These are phyloP conservation scores for Crenuchus spilurus DNA, from an alignment of 2,797 vertebrate species.

Conservation along the genomic window DNA sequence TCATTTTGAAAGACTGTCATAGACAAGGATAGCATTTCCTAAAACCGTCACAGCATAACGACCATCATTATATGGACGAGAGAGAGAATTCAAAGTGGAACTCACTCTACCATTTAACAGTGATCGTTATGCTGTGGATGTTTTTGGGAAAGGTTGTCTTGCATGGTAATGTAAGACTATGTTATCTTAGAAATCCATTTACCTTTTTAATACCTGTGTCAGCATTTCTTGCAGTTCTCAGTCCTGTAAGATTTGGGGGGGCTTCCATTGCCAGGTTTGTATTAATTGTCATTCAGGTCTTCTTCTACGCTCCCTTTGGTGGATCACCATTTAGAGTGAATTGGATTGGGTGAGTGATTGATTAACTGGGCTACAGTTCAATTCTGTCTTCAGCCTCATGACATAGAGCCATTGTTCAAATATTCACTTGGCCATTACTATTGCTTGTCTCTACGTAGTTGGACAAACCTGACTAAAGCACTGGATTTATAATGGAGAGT, in stretches of 20 bases:
- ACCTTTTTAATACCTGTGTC: constrained; percentile 18
- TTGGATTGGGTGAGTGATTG: constrained; percentile 35
- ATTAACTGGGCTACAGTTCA: constrained; percentile 37
- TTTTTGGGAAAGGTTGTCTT: neutral
- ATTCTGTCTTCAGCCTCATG: constrained; percentile 21
- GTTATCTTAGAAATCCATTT: constrained; percentile 27
- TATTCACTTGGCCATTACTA: constrained; percentile 16
- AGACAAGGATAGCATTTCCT: neutral
- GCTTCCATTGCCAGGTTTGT: constrained; percentile 12
- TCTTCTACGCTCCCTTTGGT: constrained; percentile 18
- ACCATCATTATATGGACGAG: constrained; percentile 23
- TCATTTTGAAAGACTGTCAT: constrained; percentile 13
- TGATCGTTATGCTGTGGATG: constrained; percentile 9
- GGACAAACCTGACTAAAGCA: neutral
- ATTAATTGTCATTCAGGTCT: constrained; percentile 45
- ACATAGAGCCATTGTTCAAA: constrained; percentile 13
- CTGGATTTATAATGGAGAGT: neutral
- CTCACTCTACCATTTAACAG: constrained; percentile 5
- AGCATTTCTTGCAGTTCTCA: neutral
- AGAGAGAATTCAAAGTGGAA: constrained; percentile 7
- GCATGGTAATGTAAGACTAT: constrained; percentile 8
- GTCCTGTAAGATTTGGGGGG: neutral
- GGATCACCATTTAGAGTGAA: constrained; percentile 33
- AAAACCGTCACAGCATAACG: constrained; percentile 15
- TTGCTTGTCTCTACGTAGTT: neutral